Base-by-base conservation (phyloP, 2,888 invertebrate genomes). In the Hirtodrosophila confusa region DNA sequence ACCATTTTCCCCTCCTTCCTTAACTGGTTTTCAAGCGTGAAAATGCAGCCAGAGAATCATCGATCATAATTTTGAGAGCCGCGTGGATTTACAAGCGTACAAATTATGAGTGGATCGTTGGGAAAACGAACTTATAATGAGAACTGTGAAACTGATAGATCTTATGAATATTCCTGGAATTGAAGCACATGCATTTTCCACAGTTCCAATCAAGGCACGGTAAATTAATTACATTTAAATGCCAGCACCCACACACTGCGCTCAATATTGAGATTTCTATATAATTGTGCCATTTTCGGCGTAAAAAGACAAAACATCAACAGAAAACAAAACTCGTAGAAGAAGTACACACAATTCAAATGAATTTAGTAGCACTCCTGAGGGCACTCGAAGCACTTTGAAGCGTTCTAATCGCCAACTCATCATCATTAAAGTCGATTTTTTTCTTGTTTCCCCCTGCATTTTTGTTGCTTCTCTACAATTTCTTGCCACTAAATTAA, bases 361-460 rank as follows among this genome's bases (percentile, higher is more conserved):
- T 85, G 80, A 80, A 80, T 85, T 80, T 75, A 63, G 64, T 78
- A 69, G 61, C 78, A 76, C 75, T 75, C 54, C 69, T 35, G 57
- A 54, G 65, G 54, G 47, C 65, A 57, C 75, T 75, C 55, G 45
- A 66, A 58, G 36, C 63, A 69, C 49, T 68, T 69, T 60, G 58
- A 53, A 73, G 71, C 66, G 65, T 80, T 76, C 83, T 89, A 84
- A 89, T 84, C 89, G 89, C 82, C 86, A 89, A 89, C 89, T 89
- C 90, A 89, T 89, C 89, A 89, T 90, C 88, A 89, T 89, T 90
- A 89, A 90, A 89, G 82, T 80, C 78, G 76, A 84, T 89, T 86
- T 89, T 85, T 82, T 88, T 86, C 90, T 84, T 82, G 70, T 61
- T 83, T 69, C 68, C 55, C 45, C 43, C 33, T 5, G 6, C 43